Base-by-base conservation (phyloP, 2,113 vertebrate species). In the Sylvilagus bachmani region DNA sequence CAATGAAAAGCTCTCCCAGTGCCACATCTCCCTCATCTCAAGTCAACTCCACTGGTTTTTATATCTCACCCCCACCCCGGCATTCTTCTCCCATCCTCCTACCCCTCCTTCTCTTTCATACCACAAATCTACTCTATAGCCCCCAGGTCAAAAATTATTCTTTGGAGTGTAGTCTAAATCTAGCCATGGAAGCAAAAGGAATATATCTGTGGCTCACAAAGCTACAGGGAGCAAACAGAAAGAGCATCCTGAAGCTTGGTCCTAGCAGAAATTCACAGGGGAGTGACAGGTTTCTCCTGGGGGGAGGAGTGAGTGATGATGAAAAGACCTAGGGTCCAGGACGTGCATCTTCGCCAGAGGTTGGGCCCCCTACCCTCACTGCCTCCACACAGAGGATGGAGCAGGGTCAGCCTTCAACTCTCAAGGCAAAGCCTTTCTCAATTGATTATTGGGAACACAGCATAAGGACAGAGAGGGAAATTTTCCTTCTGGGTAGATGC, bases 1-100 rank as follows among this genome's bases (percentile, higher is more conserved):
- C 85, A 97, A 93, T 96, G 91, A 94, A 44, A 21, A 89, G 2
- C 12, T 78, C 53, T 67, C 33, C 3, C 0, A 44, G 70, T 94
- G 83, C 93, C 81, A 75, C 36, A 84, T 89, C 25, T 49, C 69
- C 62, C 62, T 77, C 90, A 51, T 86, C 84, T 91, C 69, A 27
- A 10, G 38, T 80, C 19, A 1, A 51, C 36, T 66, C 27, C 21
- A 36, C 17, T 44, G 5, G 27, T 27, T 51, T 87, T 12, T 81
- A 17, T 81, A 44, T 44, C 44, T 44, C 44, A 44, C 44, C 6
- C 62, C n/a, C 6, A n/a, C 73, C 78, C 38, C 80, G 53, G 74
- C 38, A 14, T 12, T 74, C 66, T 83, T 49, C 31, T 49, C 19
- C 38, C n/a, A 21, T 11, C 13, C n/a, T 33, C n/a, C 10, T 38